phyloP scores from a whole-genome alignment of 1,140 invertebrate genomes.

The Pectinophora gossypiella region DNA sequence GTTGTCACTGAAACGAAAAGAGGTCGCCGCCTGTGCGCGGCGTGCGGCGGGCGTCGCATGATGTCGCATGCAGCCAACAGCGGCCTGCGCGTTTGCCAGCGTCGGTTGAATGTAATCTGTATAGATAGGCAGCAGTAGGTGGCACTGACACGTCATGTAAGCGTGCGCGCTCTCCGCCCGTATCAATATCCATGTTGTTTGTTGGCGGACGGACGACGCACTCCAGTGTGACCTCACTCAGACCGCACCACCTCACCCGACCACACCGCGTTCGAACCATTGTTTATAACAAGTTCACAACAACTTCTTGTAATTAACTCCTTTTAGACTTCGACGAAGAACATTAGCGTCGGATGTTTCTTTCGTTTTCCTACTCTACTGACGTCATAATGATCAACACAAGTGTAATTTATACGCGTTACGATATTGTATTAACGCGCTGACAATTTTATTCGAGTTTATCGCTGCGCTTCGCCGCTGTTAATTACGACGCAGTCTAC shows the following conservation, averaged over 20 bases:
- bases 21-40: slow-evolving; percentile 52
- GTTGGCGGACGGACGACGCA: slow-evolving; percentile 37
- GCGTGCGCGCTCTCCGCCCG: slow-evolving; percentile 48
- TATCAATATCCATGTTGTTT: slow-evolving; percentile 39
- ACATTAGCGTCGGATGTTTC: too few species aligned
- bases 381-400: too few species aligned
- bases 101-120: slow-evolving; percentile 28
- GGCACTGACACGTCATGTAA: slow-evolving; percentile 51
- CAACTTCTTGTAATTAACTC: too few species aligned
- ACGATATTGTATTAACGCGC: too few species aligned
- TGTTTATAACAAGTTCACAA: slow-evolving; percentile 18
- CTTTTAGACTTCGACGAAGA: too few species aligned
- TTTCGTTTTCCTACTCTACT: too few species aligned
- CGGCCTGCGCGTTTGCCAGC: slow-evolving; percentile 27
- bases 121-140: slow-evolving; percentile 45
- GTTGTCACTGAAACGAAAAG: slow-evolving; percentile 62
- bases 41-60: not conserved
- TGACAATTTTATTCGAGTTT: not conserved
- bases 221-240: slow-evolving; percentile 51
- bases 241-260: slow-evolving; percentile 54
- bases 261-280: slow-evolving; percentile 33
- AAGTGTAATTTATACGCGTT: too few species aligned
- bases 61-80: slow-evolving; percentile 38
- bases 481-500: too few species aligned
- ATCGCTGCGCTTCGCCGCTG: too few species aligned